These are phyloP conservation scores for Drosophila acutilabella DNA, from an alignment of 2,888 invertebrate genomes.

Conservation along the genomic window DNA sequence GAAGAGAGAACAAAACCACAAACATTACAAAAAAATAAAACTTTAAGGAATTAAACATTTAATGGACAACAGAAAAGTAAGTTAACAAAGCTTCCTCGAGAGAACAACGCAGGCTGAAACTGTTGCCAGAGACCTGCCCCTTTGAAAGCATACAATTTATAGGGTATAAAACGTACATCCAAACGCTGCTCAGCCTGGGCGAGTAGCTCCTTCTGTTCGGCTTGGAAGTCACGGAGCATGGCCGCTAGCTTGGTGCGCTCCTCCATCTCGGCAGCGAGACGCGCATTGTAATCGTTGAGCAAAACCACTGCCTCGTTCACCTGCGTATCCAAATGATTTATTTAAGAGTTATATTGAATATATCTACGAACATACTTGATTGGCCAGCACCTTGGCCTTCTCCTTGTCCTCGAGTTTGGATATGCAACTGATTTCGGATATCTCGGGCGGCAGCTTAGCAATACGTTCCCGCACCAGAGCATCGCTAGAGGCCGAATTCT, in stretches of 20 bases:
- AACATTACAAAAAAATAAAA: not conserved
- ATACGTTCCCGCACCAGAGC: conserved; percentile 96
- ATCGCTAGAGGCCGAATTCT: conserved; percentile 98
- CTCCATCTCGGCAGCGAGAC: conserved; percentile 95
- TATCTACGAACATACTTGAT: conserved; percentile 87
- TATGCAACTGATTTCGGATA: conserved; percentile 95
- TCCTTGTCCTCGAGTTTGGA: conserved; percentile 94
- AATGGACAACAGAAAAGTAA: not conserved
- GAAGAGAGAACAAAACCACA: conserved; percentile 46
- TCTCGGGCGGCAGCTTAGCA: conserved; percentile 96
- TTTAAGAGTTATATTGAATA: not conserved
- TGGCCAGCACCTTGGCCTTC: conserved; percentile 91
- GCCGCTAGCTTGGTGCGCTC: conserved; percentile 93
- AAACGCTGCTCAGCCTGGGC: conserved; percentile 94
- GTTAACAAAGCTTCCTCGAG: not conserved
- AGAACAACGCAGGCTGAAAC: too few species aligned
- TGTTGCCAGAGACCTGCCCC: too few species aligned
- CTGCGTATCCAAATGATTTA: conserved; percentile 46
- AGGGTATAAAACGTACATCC: conserved; percentile 87
- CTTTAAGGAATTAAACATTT: not conserved
- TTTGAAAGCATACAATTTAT: too few species aligned
- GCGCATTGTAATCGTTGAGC: conserved; percentile 94
- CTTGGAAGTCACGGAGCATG: conserved; percentile 95
- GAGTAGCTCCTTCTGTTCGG: conserved; percentile 93
- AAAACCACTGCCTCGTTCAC: conserved; percentile 93